Evolutionary conservation across 2,797 vertebrate genomes (phyloP).

Genomic region (Schizopygopsis pylzovi): DNA sequence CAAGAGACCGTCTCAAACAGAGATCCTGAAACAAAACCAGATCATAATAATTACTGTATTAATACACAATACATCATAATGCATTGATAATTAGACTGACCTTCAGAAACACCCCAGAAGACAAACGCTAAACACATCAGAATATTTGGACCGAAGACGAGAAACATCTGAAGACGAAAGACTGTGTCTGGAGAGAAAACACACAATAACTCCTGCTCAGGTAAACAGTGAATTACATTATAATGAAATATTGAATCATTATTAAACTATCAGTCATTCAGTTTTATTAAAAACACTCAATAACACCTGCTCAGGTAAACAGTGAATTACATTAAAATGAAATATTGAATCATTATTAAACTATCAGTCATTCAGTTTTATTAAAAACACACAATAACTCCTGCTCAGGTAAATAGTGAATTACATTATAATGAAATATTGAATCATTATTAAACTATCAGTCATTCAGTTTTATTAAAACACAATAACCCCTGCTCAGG

Average conservation of each 20-base stretch:
- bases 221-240: no score
- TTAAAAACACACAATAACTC: not conserved
- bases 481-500: no score
- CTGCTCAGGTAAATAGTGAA: no score
- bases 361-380: not conserved
- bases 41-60: no score
- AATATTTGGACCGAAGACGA: not conserved
- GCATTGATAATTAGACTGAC: not conserved
- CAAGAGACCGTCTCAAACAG: not conserved
- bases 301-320: not conserved
- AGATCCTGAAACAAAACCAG: not conserved
- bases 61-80: not conserved
- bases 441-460: not conserved
- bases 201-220: not conserved
- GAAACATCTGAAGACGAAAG: not conserved
- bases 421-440: no score
- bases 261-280: not conserved
- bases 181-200: not conserved
- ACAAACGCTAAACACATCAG: not conserved
- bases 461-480: no score
- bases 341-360: no score
- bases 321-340: no score
- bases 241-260: no score
- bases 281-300: no score
- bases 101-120: slow-evolving; percentile 18